A percentile compares a stretch with the other conserved stretches of the same genome.
Conservation (phyloP, 2,113 vertebrate genomes). For the Chlorocebus sabaeus region DNA sequence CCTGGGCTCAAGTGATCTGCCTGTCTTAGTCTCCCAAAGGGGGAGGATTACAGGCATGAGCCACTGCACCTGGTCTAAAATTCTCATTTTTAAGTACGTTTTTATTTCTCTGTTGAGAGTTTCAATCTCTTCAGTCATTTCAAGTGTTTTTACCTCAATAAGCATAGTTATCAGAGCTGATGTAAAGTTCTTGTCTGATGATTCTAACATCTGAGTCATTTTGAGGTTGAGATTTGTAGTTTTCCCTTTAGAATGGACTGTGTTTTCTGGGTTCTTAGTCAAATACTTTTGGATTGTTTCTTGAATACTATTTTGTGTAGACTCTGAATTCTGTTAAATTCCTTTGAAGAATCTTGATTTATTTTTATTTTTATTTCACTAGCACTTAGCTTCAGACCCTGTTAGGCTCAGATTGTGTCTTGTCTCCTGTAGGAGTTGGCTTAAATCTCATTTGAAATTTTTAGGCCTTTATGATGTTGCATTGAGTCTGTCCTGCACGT, state of each 20-base stretch:
- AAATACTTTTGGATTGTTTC: conserved; percentile 16
- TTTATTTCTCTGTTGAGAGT: not conserved
- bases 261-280: not conserved
- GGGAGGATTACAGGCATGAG: too few species aligned
- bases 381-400: not conserved
- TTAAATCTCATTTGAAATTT: not conserved
- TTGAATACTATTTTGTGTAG: not conserved
- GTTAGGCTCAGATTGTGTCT: not conserved
- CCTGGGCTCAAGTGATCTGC: too few species aligned
- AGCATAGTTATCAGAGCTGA: not conserved
- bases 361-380: not conserved
- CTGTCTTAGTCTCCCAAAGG: too few species aligned
- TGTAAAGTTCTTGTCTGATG: not conserved
- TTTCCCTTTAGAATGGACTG: not conserved
- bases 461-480: not conserved
- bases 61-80: not conserved
- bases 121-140: not conserved
- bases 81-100: not conserved
- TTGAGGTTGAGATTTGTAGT: not conserved
- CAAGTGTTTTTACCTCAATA: not conserved
- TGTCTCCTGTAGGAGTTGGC: not conserved
- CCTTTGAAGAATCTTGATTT: not conserved
- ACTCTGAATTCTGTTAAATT: not conserved
- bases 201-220: not conserved
- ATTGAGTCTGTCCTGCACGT: not conserved